Percentiles rank a stretch among this genome's conserved stretches.
Evolutionary conservation across 2,113 vertebrate genomes (phyloP).

Genomic region (Anseranas semipalmata): DNA sequence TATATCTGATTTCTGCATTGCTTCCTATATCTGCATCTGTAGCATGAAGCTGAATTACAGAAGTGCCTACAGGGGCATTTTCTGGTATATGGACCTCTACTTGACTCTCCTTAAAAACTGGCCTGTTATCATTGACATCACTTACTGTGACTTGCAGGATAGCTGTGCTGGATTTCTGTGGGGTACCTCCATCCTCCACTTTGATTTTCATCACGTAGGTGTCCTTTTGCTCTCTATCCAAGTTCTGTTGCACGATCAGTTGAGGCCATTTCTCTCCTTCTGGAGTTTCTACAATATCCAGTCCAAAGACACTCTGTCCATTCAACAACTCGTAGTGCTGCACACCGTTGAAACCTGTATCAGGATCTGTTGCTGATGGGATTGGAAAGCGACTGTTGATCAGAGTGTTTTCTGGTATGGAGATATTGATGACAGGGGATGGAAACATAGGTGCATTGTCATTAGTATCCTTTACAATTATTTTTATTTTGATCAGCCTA

Average conservation of each 20-base stretch:
- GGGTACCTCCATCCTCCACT: constrained; percentile 96
- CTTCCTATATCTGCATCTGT: constrained; percentile 96
- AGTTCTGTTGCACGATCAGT: constrained; percentile 96
- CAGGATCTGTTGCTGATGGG: constrained; percentile 96
- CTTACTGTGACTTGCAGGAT: constrained; percentile 98
- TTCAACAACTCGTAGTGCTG: constrained; percentile 98
- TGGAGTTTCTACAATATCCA: constrained; percentile 98
- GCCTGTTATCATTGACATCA: constrained; percentile 97
- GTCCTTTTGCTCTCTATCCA: constrained; percentile 98
- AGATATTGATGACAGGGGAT: constrained; percentile 98
- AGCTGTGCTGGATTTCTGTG: constrained; percentile 98
- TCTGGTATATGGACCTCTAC: constrained; percentile 96
- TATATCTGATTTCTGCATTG: constrained; percentile 96
- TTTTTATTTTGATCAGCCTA: constrained; percentile 98
- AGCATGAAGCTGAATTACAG: constrained; percentile 94
- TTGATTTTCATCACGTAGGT: constrained; percentile 99
- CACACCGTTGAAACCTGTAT: constrained; percentile 96
- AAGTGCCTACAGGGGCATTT: constrained; percentile 92
- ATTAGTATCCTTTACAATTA: constrained; percentile 97
- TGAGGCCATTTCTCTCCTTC: constrained; percentile 99
- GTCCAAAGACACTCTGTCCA: constrained; percentile 94
- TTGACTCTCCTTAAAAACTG: constrained; percentile 95
- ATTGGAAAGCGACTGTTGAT: constrained; percentile 98
- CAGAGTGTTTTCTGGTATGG: constrained; percentile 98
- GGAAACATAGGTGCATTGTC: constrained; percentile 99